Base-by-base conservation (phyloP, 2,113 vertebrate genomes). In the Percopsis transmontana region DNA sequence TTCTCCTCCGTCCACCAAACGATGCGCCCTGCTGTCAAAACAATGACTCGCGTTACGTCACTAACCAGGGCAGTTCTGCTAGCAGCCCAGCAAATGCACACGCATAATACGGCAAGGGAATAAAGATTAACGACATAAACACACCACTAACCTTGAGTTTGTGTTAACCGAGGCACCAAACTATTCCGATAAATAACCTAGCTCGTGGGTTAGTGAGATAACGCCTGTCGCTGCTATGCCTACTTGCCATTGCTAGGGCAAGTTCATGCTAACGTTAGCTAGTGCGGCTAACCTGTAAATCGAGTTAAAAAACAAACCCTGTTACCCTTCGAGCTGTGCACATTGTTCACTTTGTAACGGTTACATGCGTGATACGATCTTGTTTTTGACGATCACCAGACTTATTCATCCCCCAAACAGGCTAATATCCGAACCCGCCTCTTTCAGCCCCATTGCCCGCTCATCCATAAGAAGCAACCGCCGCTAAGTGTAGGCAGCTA, bases 21-120 rank as follows among this genome's bases (percentile, higher is more conserved):
- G 77, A 59, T 55, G 73, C 47, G 38, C 66, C 68, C 65, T 20
- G 76, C 84, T 89, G 87, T 90, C 89, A 90, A 83, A 90, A 90
- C 89, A 90, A 89, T 85, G 81, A 81, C 19, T 72, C 47, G n/a
- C 64, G 78, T 79, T 86, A 88, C 89, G 87, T 90, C 88, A 90
- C 83, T 72, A 66, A 47, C 11, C 55, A 66, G 69, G 70, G 58
- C 65, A 65, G 7, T 81, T 70, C 16, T 47, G 83, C 42, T 87
- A 88, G 79, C 75, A 74, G 41, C 65, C 9, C 60, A 27, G 66
- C 66, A 81, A 62, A 74, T 74, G n/a, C 5, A 74, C 70, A 66
- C 23, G n/a, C 5, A 24, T 3, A 68, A 15, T 13, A 27, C 39
- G 2, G 24, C 2, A 14, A n/a, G 1, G 39, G 14, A 51, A 51